Evolutionary conservation across 1,140 invertebrate species (phyloP).

Genomic region (Orius insidiosus): DNA sequence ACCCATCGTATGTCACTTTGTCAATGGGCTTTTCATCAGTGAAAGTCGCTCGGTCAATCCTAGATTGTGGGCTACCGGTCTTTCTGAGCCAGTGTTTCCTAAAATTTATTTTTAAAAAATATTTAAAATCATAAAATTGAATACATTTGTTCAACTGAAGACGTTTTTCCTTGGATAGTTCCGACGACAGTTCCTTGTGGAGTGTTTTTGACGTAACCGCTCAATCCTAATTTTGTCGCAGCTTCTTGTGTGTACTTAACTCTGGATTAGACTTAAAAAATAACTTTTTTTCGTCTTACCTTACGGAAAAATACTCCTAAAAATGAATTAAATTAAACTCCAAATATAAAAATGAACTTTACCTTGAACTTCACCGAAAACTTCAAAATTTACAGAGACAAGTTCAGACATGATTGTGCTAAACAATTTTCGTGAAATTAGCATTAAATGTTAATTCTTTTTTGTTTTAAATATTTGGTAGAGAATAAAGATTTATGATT

Average conservation of each 20-base stretch:
- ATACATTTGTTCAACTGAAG: constrained; percentile 43
- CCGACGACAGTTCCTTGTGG: constrained; percentile 49
- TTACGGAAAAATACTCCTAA: too few species aligned
- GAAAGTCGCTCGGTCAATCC: constrained; percentile 47
- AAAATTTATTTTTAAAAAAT: too few species aligned
- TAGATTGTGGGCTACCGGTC: constrained; percentile 46
- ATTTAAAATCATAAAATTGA: too few species aligned
- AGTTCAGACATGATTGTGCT: constrained; percentile 19
- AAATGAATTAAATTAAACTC: too few species aligned
- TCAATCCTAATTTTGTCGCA: constrained; percentile 41
- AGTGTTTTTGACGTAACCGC: constrained; percentile 64
- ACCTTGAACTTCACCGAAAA: constrained; percentile 41
- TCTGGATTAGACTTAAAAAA: constrained; percentile 11
- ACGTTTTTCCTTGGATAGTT: constrained; percentile 40
- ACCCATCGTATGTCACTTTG: constrained; percentile 26
- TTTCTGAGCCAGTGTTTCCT: constrained; percentile 43
- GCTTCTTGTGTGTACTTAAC: constrained; percentile 44
- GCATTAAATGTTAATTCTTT: too few species aligned
- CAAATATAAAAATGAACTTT: too few species aligned
- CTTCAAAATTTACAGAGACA: constrained; percentile 37
- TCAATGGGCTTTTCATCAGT: constrained; percentile 36
- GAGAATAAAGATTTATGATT: too few species aligned
- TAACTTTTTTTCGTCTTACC: too few species aligned
- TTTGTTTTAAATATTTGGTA: too few species aligned
- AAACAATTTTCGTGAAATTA: too few species aligned